Evolutionary conservation across 2,888 invertebrate species (phyloP).

Genomic region (Sphinx pinastri): DNA sequence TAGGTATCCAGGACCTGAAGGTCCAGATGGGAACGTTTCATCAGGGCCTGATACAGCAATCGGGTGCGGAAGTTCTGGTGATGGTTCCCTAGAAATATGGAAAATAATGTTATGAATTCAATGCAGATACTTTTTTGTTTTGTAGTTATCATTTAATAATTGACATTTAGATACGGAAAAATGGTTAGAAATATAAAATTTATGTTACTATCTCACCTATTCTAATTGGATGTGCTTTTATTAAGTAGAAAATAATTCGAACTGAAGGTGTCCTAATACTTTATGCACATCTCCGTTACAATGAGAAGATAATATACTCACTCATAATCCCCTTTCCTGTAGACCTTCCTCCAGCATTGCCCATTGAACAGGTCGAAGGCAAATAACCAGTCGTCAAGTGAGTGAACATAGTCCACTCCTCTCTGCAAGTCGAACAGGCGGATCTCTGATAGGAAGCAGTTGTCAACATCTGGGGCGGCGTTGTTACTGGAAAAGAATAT

Average conservation of each 20-base stretch:
- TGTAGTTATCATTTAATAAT: too few relatives aligned
- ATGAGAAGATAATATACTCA: constrained; percentile 46
- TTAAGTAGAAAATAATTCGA: too few relatives aligned
- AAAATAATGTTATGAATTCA: neutral
- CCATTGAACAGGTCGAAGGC: constrained; percentile 92
- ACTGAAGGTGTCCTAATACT: too few relatives aligned
- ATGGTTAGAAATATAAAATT: too few relatives aligned
- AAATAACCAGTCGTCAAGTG: constrained; percentile 87
- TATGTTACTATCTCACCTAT: too few relatives aligned
- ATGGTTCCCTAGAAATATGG: constrained; percentile 53
- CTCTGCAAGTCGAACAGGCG: constrained; percentile 89
- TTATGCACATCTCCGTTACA: too few relatives aligned
- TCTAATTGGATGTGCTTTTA: too few relatives aligned
- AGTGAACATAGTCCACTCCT: constrained; percentile 88
- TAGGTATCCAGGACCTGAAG: constrained; percentile 49
- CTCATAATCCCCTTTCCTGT: constrained; percentile 58
- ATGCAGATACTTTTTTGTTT: neutral
- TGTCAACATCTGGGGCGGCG: constrained; percentile 71
- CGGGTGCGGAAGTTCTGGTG: constrained; percentile 65
- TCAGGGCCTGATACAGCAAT: constrained; percentile 43
- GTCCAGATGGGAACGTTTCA: constrained; percentile 42
- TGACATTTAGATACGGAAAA: too few relatives aligned
- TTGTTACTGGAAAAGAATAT: constrained; percentile 53
- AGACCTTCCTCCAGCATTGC: constrained; percentile 82
- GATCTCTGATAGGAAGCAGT: constrained; percentile 91